These are phyloP conservation scores for Xylota sylvarum DNA, from an alignment of 2,888 invertebrate genomes.

Conservation along the genomic window DNA sequence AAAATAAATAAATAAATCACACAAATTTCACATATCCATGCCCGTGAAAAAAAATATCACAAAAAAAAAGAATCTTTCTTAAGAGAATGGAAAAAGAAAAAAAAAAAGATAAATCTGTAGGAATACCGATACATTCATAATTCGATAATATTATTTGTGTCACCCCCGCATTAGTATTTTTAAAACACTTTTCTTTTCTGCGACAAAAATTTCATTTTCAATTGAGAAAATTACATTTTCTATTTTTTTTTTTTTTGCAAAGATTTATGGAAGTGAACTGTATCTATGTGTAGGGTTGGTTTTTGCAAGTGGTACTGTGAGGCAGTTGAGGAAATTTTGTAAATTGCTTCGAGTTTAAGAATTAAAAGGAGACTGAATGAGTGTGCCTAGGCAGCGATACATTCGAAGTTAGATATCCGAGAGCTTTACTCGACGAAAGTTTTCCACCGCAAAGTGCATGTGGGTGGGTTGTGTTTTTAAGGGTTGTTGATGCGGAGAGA, in stretches of 20 bases:
- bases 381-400: conserved; percentile 42
- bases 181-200: conserved; percentile 38
- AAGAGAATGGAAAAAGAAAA: conserved; percentile 19
- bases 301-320: conserved; percentile 37
- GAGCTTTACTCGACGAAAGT: conserved; percentile 65
- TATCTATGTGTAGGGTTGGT: conserved; percentile 38
- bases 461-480: conserved; percentile 2
- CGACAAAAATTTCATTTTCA: conserved; percentile 19
- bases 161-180: conserved; percentile 35
- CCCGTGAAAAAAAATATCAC: conserved; percentile 37
- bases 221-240: conserved; percentile 45
- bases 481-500: conserved; percentile 30
- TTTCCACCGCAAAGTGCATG: background rate
- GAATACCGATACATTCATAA: conserved; percentile 50
- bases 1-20: conserved; percentile 19
- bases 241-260: conserved; percentile 9
- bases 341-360: conserved; percentile 52
- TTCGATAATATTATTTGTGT: conserved; percentile 34
- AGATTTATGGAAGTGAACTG: conserved; percentile 28
- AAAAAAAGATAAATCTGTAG: conserved; percentile 24
- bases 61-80: conserved; percentile 16
- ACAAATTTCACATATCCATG: conserved; percentile 31
- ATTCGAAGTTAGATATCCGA: conserved; percentile 40
- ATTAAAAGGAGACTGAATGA: conserved; percentile 62
- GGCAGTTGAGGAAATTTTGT: conserved; percentile 5